Conservation (phyloP, 2,113 vertebrate species). For the Pteropus alecto region DNA sequence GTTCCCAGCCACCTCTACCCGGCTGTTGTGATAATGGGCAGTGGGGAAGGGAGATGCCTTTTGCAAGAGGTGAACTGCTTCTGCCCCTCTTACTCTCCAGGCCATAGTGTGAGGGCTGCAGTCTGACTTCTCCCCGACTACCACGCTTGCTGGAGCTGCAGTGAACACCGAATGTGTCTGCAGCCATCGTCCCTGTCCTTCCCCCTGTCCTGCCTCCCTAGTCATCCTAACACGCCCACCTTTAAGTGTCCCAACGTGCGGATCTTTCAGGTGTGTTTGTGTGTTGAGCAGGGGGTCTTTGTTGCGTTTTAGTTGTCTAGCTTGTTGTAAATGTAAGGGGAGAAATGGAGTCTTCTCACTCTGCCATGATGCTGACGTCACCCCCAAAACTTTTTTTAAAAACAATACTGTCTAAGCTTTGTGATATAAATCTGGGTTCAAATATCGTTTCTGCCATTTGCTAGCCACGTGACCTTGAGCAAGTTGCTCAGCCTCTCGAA, state of each 20-base stretch:
- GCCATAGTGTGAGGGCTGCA: background rate
- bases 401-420: background rate
- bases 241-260: background rate
- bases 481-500: background rate
- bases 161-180: background rate
- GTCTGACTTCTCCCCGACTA: background rate
- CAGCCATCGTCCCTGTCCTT: background rate
- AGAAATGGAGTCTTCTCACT: background rate
- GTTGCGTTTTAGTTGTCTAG: background rate
- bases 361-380: background rate
- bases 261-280: background rate
- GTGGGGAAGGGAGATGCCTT: no score
- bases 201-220: background rate
- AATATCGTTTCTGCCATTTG: background rate
- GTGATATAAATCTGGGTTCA: background rate
- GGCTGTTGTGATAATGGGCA: no score
- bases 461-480: background rate
- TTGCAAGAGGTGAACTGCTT: no score
- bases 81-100: background rate
- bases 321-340: background rate
- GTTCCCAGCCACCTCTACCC: no score
- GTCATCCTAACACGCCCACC: background rate
- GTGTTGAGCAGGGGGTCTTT: background rate
- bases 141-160: background rate
- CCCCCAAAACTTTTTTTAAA: background rate